Base-by-base conservation (phyloP, 1,140 invertebrate species). In the Eueides isabella region DNA sequence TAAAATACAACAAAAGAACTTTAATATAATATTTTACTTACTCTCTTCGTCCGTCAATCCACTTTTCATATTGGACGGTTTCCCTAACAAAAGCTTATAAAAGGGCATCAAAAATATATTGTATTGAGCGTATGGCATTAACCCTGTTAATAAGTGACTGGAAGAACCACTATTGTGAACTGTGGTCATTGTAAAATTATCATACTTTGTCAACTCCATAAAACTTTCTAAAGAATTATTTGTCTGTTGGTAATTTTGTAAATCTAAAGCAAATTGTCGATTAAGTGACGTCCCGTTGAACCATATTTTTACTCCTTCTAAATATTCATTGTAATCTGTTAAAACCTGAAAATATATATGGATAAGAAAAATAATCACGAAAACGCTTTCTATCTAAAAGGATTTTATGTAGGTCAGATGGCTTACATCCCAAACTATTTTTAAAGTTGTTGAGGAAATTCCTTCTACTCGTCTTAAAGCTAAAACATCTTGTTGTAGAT, bases 271-370 rank as follows among this genome's bases (percentile, higher is more conserved):
- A 66, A 85, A 79, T 78, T 88, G 82, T 64, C 80, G 72, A 78
- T 92, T 92, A 26, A 91, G 61, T 9, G 95, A 96, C 64, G 97
- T 93, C 83, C 97, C 96, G 61, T 93, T 93, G 88, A 98, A 99
- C 74, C 98, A 96, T 63, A 99, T 97, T 86, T 99, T 98, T 29
- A 98, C 96, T 12, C 98, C 98, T 94, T 99, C 97, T 0, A 98
- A 94, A 80, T 95, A 95, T 87, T 95, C 94, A 55, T 93, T 93
- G 76, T 94, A 94, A 82, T 94, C 93, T 26, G 91, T 94, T 77
- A 92, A 79, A n/a, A 94, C 87, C 91, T 94, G 79, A 77, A 92
- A 91, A 19, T 48, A 55, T 55, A 48, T 55, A 23, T 23, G 19
- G 19, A 48, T 48, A 23, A 1, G 1, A 9, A 31, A 2, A 63